A percentile compares a stretch with the other conserved stretches of the same genome.
These are phyloP conservation scores for Camponotus pennsylvanicus DNA, from an alignment of 1,140 invertebrate species.

Conservation along the genomic window DNA sequence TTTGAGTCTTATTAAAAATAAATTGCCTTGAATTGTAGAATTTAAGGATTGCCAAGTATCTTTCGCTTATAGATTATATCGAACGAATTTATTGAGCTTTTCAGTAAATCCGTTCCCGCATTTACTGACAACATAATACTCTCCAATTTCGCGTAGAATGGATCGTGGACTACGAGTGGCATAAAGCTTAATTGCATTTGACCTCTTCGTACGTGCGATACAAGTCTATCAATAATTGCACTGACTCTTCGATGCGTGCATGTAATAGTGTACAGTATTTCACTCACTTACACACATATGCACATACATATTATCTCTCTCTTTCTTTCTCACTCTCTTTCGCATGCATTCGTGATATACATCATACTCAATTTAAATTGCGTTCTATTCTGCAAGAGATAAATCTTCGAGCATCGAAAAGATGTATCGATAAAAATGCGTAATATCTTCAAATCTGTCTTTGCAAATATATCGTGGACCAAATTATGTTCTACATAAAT, in stretches of 20 bases:
- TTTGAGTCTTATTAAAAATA: neutral
- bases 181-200: slow-evolving; percentile 49
- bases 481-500: neutral
- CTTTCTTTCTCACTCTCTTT: neutral
- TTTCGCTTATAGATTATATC: slow-evolving; percentile 1
- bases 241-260: slow-evolving; percentile 9
- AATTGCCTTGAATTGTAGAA: neutral
- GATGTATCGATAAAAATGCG: slow-evolving; percentile 14
- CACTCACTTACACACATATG: no score
- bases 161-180: slow-evolving; percentile 5
- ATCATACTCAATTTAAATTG: slow-evolving; percentile 17
- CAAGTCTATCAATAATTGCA: slow-evolving; percentile 46
- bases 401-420: slow-evolving; percentile 1
- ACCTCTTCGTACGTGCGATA: slow-evolving; percentile 34
- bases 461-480: neutral
- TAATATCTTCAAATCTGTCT: slow-evolving; percentile 16
- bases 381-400: neutral
- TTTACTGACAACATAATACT: slow-evolving; percentile 29
- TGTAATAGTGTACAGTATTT: slow-evolving; percentile 13
- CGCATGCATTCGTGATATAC: neutral
- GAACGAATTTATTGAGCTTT: slow-evolving; percentile 11
- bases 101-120: slow-evolving; percentile 12
- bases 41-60: neutral
- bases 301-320: no score
- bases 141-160: slow-evolving; percentile 11